Evolutionary conservation across 2,888 invertebrate genomes (phyloP).

Genomic region (Drosophila suboccidentalis): DNA sequence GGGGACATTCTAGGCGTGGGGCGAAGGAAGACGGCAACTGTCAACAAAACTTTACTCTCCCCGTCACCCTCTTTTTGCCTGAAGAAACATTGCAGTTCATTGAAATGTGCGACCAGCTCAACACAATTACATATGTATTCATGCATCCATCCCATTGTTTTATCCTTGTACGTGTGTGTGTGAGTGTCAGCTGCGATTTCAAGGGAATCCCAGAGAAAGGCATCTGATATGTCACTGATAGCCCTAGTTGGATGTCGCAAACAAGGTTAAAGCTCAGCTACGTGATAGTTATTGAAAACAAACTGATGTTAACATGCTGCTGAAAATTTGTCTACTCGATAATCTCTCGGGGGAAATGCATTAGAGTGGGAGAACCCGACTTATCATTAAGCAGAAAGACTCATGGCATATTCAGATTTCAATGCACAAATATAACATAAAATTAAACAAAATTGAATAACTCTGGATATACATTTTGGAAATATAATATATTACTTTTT

Average conservation of each 20-base stretch:
- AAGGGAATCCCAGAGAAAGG: constrained; percentile 17
- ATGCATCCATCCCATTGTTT: constrained; percentile 56
- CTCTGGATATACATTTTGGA: too few relatives aligned
- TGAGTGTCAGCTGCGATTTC: constrained; percentile 46
- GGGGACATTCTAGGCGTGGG: constrained; percentile 10
- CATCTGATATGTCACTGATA: constrained; percentile 34
- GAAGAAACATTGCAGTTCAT: constrained; percentile 57
- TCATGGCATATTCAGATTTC: background rate
- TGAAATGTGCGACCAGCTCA: constrained; percentile 67
- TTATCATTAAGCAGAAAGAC: background rate
- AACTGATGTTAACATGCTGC: constrained; percentile 17
- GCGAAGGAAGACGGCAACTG: constrained; percentile 27
- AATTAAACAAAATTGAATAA: too few relatives aligned
- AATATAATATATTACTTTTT: too few relatives aligned
- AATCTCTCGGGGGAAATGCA: background rate
- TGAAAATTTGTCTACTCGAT: constrained; percentile 28
- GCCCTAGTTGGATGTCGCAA: constrained; percentile 33
- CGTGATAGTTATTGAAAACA: constrained; percentile 53
- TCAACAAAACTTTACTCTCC: constrained; percentile 40
- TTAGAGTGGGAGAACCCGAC: too few relatives aligned
- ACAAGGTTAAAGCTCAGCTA: constrained; percentile 73
- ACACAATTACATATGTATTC: constrained; percentile 70
- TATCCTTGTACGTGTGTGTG: constrained; percentile 8
- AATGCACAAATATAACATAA: background rate
- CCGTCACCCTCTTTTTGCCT: background rate